Evolutionary conservation across 1,140 invertebrate genomes (phyloP).

Genomic region (Venustaconcha ellipsiformis): DNA sequence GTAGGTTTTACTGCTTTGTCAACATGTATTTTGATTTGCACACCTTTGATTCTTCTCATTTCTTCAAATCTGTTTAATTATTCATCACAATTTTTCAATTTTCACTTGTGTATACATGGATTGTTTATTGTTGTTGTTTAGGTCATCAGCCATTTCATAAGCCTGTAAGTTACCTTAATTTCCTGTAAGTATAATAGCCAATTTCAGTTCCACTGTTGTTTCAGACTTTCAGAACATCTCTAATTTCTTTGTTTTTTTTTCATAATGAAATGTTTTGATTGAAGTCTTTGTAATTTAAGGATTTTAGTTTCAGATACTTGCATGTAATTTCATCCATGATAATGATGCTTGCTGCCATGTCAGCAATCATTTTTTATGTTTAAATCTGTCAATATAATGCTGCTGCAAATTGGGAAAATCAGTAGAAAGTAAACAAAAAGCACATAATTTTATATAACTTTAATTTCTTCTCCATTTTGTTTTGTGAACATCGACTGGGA

Average conservation of each 20-base stretch:
- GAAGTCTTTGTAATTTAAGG: not conserved
- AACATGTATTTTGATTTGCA: constrained; percentile 36
- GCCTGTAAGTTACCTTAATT: constrained; percentile 8
- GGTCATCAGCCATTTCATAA: constrained; percentile 16
- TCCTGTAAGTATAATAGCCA: not conserved
- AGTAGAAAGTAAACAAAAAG: too few relatives aligned
- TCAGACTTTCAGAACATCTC: not conserved
- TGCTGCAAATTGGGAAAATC: too few relatives aligned
- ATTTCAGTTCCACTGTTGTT: not conserved
- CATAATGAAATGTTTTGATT: constrained; percentile 14
- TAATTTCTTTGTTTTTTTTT: not conserved
- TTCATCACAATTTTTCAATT: constrained; percentile 1
- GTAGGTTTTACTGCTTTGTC: constrained; percentile 25
- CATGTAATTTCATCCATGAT: constrained; percentile 3
- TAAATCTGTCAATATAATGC: not conserved
- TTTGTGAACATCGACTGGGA: too few relatives aligned
- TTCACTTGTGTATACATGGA: not conserved
- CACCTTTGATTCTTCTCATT: constrained; percentile 36
- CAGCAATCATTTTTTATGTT: constrained; percentile 9
- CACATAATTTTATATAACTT: too few relatives aligned
- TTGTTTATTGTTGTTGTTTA: not conserved
- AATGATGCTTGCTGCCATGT: constrained; percentile 9
- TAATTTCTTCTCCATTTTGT: too few relatives aligned
- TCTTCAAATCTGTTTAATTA: constrained; percentile 23
- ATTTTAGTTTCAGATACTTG: too few relatives aligned